phyloP scores from a whole-genome alignment of 2,113 vertebrate species.

The Tragelaphus imberbis region DNA sequence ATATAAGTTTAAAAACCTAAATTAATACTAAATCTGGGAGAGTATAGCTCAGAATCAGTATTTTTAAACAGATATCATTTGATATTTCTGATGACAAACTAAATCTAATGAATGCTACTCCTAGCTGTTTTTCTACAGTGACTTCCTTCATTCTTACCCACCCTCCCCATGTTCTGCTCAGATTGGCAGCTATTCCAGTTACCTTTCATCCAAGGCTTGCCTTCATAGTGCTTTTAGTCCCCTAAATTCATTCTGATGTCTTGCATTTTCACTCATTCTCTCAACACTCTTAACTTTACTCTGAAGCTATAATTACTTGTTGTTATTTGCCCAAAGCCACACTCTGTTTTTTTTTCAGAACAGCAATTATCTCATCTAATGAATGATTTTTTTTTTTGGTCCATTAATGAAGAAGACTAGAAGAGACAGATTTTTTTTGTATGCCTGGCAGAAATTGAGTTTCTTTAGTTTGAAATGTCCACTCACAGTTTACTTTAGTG shows the following conservation, averaged over 20 bases:
- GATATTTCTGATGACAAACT: background rate
- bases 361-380: background rate
- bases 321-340: background rate
- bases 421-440: background rate
- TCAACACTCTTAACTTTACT: rapidly evolving
- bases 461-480: background rate
- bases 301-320: background rate
- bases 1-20: background rate
- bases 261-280: background rate
- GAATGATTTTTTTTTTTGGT: background rate
- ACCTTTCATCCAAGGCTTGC: background rate
- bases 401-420: background rate
- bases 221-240: background rate
- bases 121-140: background rate
- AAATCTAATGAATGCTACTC: background rate
- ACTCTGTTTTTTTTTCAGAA: background rate
- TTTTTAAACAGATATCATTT: background rate
- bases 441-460: background rate
- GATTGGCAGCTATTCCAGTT: background rate
- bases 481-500: background rate
- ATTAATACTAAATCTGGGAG: background rate
- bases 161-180: background rate
- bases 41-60: background rate
- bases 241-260: background rate
- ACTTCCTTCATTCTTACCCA: background rate